These are phyloP conservation scores for Drosophila flavopinicola DNA, from an alignment of 2,888 invertebrate species.

Conservation along the genomic window DNA sequence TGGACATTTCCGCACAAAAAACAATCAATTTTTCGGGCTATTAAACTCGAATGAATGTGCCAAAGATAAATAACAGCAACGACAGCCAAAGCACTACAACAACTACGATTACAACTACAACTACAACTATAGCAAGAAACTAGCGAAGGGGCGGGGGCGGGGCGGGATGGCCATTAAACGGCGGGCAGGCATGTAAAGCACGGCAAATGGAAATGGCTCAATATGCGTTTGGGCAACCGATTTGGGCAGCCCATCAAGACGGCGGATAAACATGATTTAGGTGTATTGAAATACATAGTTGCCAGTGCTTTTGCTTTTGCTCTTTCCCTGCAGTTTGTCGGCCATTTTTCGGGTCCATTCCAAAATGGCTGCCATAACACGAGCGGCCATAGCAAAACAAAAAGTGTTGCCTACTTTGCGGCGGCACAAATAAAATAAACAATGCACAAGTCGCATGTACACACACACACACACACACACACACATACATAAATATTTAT, in stretches of 20 bases:
- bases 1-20: constrained; percentile 76
- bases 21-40: constrained; percentile 83
- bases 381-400: constrained; percentile 24
- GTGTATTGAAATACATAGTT: constrained; percentile 72
- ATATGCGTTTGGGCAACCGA: constrained; percentile 62
- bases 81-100: constrained; percentile 62
- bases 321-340: constrained; percentile 19
- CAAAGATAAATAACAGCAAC: constrained; percentile 77
- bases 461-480: constrained; percentile 22
- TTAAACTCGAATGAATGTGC: constrained; percentile 82
- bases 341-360: constrained; percentile 26
- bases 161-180: constrained; percentile 56
- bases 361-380: constrained; percentile 49
- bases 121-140: constrained; percentile 33
- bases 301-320: constrained; percentile 29
- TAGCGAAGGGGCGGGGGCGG: constrained; percentile 2
- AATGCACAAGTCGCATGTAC: constrained; percentile 26
- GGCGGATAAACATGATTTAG: constrained; percentile 81
- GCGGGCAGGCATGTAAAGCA: constrained; percentile 53
- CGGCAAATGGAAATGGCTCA: constrained; percentile 73
- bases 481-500: constrained; percentile 38
- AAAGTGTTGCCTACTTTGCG: constrained; percentile 55
- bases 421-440: constrained; percentile 23
- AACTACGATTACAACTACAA: constrained; percentile 34
- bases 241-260: constrained; percentile 57